Conservation (phyloP, 1,140 invertebrate genomes). For the Thalassaphorura encarpata region DNA sequence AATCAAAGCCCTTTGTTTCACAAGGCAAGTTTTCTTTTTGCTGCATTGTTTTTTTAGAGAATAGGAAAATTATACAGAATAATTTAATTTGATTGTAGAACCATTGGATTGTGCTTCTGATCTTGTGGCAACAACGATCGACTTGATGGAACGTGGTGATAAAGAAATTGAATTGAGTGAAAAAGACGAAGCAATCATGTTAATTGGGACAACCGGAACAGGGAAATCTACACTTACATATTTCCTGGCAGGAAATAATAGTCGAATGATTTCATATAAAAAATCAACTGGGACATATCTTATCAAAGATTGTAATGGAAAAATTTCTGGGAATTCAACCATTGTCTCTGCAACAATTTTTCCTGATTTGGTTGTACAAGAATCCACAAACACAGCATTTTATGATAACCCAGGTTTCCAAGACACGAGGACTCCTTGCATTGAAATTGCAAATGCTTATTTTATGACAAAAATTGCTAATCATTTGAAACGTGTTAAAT, state of each 20-base stretch:
- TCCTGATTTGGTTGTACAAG: conserved; percentile 19
- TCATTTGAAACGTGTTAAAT: conserved; percentile 16
- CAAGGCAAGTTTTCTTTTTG: too few species aligned
- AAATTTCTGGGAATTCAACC: conserved; percentile 9
- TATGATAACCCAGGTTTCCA: conserved; percentile 32
- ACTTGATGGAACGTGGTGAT: not conserved
- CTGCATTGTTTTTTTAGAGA: too few species aligned
- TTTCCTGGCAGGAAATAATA: conserved; percentile 20
- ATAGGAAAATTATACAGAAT: too few species aligned
- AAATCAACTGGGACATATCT: not conserved
- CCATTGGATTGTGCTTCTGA: too few species aligned
- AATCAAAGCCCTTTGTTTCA: too few species aligned
- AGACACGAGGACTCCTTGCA: conserved; percentile 21
- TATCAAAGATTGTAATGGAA: not conserved
- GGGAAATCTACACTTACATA: conserved; percentile 30
- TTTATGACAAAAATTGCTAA: conserved; percentile 26
- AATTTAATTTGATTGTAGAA: too few species aligned
- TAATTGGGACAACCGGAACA: conserved; percentile 29
- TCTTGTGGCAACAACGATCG: not conserved
- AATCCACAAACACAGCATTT: not conserved
- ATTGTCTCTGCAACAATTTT: conserved; percentile 23
- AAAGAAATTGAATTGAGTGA: not conserved
- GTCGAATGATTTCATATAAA: conserved; percentile 2
- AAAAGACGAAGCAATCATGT: conserved; percentile 11
- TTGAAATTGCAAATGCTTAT: conserved; percentile 26